phyloP scores from a whole-genome alignment of 2,888 invertebrate species.

The Diarsia rubi region DNA sequence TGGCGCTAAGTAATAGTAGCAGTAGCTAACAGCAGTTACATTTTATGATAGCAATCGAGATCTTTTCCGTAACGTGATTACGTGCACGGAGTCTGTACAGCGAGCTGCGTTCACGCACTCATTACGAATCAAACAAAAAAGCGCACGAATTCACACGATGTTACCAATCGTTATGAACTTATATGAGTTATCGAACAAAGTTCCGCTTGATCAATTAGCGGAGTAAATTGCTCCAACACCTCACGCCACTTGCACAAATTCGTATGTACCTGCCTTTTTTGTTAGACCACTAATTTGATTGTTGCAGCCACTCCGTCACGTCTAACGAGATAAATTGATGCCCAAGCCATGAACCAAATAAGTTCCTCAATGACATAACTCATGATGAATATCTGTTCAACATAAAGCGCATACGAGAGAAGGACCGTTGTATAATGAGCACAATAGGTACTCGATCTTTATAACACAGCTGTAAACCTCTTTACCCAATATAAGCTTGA shows the following conservation, averaged over 20 bases:
- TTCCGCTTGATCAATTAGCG: constrained; percentile 66
- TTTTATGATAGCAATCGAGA: constrained; percentile 54
- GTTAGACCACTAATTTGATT: constrained; percentile 54
- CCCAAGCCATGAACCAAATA: constrained; percentile 55
- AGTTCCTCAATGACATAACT: constrained; percentile 58
- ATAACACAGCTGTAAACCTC: constrained; percentile 13
- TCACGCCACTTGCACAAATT: constrained; percentile 50
- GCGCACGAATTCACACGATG: constrained; percentile 65
- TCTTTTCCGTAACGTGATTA: constrained; percentile 57
- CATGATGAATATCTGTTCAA: constrained; percentile 35
- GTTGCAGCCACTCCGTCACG: constrained; percentile 58
- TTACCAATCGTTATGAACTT: constrained; percentile 62
- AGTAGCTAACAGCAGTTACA: constrained; percentile 34
- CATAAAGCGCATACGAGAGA: constrained; percentile 15
- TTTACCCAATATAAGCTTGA: constrained; percentile 33
- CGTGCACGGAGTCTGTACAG: constrained; percentile 39
- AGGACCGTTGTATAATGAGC: constrained; percentile 32
- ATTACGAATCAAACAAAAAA: constrained; percentile 60
- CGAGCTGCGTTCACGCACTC: constrained; percentile 53
- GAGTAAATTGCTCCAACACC: constrained; percentile 57
- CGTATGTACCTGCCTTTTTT: constrained; percentile 50
- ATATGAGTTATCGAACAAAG: constrained; percentile 65
- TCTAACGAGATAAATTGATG: constrained; percentile 62
- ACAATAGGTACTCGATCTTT: constrained; percentile 12
- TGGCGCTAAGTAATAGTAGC: constrained; percentile 48